Percentiles rank a stretch among this genome's conserved stretches.
phyloP scores from a whole-genome alignment of 2,888 invertebrate genomes.

The Sarcophaga caerulescens region DNA sequence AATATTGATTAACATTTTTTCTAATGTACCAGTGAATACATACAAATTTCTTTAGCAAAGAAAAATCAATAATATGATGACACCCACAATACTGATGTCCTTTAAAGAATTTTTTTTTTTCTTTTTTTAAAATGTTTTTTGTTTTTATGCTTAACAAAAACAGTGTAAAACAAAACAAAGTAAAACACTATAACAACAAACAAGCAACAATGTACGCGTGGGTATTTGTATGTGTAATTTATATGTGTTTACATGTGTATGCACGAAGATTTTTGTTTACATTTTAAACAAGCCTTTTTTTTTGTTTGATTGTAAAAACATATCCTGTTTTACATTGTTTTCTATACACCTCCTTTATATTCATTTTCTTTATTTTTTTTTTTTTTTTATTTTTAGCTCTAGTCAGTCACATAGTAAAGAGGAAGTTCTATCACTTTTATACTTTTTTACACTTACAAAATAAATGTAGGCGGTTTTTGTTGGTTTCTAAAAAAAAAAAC shows the following conservation, averaged over 20 bases:
- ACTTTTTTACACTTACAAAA: constrained; percentile 16
- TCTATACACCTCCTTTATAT: constrained; percentile 20
- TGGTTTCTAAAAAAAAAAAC: background rate
- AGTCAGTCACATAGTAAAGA: background rate
- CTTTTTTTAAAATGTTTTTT: too few relatives aligned
- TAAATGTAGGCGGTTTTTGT: background rate
- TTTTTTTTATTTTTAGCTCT: constrained; percentile 5
- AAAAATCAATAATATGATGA: constrained; percentile 32
- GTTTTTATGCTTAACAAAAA: background rate
- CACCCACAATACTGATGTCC: constrained; percentile 17
- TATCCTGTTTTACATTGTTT: constrained; percentile 28
- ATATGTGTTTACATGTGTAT: background rate
- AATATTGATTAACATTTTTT: background rate
- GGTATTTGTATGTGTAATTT: background rate
- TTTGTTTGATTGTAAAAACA: background rate
- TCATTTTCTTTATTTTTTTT: background rate
- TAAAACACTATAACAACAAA: background rate
- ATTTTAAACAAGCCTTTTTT: constrained; percentile 28
- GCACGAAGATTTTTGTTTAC: constrained; percentile 5
- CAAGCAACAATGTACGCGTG: background rate
- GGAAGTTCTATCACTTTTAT: background rate
- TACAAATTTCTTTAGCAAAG: background rate
- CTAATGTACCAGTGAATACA: background rate
- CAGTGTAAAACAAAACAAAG: background rate
- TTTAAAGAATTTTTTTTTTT: background rate